Base-by-base conservation (phyloP, 2,113 vertebrate species). In the Tichodroma muraria region DNA sequence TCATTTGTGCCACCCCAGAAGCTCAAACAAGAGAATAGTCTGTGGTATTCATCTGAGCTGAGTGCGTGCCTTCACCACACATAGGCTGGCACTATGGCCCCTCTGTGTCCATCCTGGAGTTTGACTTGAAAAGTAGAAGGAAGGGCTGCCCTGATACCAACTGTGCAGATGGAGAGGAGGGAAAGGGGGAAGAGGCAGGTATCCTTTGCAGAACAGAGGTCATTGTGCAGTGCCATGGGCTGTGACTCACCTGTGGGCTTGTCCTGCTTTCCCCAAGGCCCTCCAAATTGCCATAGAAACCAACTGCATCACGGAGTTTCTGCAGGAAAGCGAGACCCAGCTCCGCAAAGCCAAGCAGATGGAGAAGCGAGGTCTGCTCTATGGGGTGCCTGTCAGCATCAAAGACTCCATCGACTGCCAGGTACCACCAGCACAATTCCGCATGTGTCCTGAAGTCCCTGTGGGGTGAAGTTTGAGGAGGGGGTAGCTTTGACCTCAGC, bases 331-430 rank as follows among this genome's bases (percentile, higher is more conserved):
- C 1, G 95, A 98, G 64, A 94, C 83, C 17, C 97, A 98, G 77
- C 27, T 98, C 37, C 96, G 63, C 90, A 94, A 93, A 23, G 21
- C 83, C 0, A 93, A 87, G 50, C 77, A 63, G 52, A 30, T 73
- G 4, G 97, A 85, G 97, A 98, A 35, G 97, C 96, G 1, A 6
- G 93, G 94, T 33, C 90, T 97, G 85, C 95, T 97, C n/a, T 96
- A 95, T 1, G 96, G 95, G 40, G 96, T 99, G 65, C 98, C 98
- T 37, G 82, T 99, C 75, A 99, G 98, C 96, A 95, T 99, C 90
- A 99, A 99, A 90, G 98, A 99, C 15, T 98, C 98, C 75, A 11
- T 98, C 8, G 17, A 69, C 24, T 97, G 94, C 81, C 96, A 98
- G 98, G 98, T 98, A 97, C 23, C 3, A 1, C 44, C 44, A 53